A percentile compares a stretch with the other conserved stretches of the same genome.
These are phyloP conservation scores for Grallaria varia DNA, from an alignment of 2,113 vertebrate genomes.

Conservation along the genomic window DNA sequence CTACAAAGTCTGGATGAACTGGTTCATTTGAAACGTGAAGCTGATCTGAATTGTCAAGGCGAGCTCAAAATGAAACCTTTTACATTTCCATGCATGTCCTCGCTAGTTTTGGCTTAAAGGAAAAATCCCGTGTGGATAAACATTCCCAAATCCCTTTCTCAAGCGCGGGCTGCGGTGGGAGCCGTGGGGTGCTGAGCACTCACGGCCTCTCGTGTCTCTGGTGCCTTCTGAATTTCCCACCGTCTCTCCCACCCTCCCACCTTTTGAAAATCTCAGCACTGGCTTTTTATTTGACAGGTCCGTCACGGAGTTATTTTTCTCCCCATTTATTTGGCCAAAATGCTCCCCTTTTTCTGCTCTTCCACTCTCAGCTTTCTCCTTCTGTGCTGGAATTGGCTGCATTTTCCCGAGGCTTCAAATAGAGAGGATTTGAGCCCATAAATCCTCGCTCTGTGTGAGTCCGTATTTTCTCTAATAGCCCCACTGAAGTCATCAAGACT, in stretches of 20 bases:
- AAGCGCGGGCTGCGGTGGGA: neutral
- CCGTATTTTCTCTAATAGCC: constrained; percentile 55
- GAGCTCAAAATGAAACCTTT: constrained; percentile 12
- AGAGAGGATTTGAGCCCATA: constrained; percentile 35
- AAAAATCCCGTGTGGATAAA: neutral
- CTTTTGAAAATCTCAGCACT: neutral
- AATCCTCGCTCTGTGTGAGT: constrained; percentile 58
- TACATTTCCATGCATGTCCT: neutral
- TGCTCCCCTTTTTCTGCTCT: neutral
- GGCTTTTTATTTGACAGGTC: neutral
- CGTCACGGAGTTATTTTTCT: neutral
- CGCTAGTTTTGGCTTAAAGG: neutral
- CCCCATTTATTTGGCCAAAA: neutral
- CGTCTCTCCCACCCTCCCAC: neutral
- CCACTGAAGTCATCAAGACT: constrained; percentile 47
- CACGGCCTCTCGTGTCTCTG: accelerated
- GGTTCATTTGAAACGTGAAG: neutral
- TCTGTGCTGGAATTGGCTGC: neutral
- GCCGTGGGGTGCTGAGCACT: neutral
- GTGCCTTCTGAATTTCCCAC: neutral
- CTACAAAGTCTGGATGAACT: neutral
- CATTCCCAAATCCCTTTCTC: neutral
- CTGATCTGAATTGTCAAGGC: constrained; percentile 1
- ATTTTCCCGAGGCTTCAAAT: constrained; percentile 44
- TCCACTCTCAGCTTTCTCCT: neutral